Evolutionary conservation across 1,140 invertebrate species (phyloP), one percentile per base, ranked within the genome.

Genomic region (Drosophila sulfurigaster): DNA sequence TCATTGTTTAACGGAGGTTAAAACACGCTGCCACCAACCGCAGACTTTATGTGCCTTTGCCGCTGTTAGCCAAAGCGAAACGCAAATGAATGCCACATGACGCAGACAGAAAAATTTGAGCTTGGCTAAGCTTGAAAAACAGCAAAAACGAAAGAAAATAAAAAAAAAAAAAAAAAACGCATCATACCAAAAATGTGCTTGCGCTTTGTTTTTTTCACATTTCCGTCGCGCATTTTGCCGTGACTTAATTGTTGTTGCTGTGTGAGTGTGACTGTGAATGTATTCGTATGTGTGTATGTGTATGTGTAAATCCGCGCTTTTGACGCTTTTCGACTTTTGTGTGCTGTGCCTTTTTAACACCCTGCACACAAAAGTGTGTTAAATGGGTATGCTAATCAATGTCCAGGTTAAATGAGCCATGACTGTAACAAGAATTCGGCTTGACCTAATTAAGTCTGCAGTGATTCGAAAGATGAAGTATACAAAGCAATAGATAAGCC

Each of bases 321-420:
- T 80, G 80, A 78, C 85, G 83, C 85, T 89, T 83, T 83, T 87
- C 70, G 83, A 87, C 77, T 88, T 87, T 78, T 85, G 81, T 85
- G 49, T 41, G 52, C 41, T 56, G 48, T 35, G 78, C 66, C 67
- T 74, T 82, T 82, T 62, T n/a, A 52, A 45, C 30, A 74, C 71
- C 71, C 71, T 60, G 56, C 71, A 68, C 48, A 48, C 32, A 3
- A 4, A 46, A 62, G 16, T 25, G n/a, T 43, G 15, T 10, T 15
- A 8, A 48, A 43, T 13, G 67, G 59, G 69, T 65, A 65, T 72
- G 43, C 20, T 15, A 20, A 25, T 10, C 11, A 5, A 16, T 38
- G 35, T 10, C 38, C 8, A 6, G 30, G 30, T 32, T 10, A 38
- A 28, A 51, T 15, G n/a, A 10, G 41, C 28, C 54, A 43, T 46